These are phyloP conservation scores for Agrenia bidenticulata DNA, from an alignment of 2,888 invertebrate genomes.

Conservation along the genomic window DNA sequence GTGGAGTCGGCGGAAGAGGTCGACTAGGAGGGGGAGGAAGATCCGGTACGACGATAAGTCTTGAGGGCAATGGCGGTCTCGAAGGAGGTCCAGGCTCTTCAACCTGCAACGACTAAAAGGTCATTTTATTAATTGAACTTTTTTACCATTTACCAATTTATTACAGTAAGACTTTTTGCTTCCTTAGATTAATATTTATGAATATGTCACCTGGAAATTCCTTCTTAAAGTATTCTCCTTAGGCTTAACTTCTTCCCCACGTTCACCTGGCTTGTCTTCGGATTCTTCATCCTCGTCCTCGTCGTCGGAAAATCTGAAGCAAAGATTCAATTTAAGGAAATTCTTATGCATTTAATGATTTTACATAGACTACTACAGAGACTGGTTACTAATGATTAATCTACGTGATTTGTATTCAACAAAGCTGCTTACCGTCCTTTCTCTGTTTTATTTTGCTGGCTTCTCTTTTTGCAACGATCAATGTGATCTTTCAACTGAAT, in stretches of 20 bases:
- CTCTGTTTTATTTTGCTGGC: slow-evolving; percentile 57
- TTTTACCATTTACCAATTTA: too few relatives aligned
- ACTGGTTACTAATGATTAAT: too few relatives aligned
- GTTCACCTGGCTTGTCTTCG: slow-evolving; percentile 86
- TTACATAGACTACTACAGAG: too few relatives aligned
- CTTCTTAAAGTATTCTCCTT: slow-evolving; percentile 93
- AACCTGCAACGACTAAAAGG: slow-evolving; percentile 43
- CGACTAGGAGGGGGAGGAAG: slow-evolving; percentile 70
- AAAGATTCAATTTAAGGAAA: neutral
- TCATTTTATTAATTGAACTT: neutral
- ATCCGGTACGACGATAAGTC: slow-evolving; percentile 86
- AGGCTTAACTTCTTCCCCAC: slow-evolving; percentile 86
- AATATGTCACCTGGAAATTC: slow-evolving; percentile 75
- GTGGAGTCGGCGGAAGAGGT: slow-evolving; percentile 61
- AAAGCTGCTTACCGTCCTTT: slow-evolving; percentile 61
- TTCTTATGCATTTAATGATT: neutral
- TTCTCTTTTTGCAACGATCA: slow-evolving; percentile 90
- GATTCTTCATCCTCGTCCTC: slow-evolving; percentile 74
- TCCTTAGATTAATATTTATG: neutral
- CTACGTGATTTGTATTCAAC: too few relatives aligned
- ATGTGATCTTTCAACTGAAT: slow-evolving; percentile 99
- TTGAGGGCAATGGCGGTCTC: slow-evolving; percentile 83
- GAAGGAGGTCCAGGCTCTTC: slow-evolving; percentile 84
- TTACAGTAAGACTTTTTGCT: too few relatives aligned
- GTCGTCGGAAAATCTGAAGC: slow-evolving; percentile 50